These are phyloP conservation scores for Hofmannophila pseudospretella DNA, from an alignment of 2,888 invertebrate species.

Conservation along the genomic window DNA sequence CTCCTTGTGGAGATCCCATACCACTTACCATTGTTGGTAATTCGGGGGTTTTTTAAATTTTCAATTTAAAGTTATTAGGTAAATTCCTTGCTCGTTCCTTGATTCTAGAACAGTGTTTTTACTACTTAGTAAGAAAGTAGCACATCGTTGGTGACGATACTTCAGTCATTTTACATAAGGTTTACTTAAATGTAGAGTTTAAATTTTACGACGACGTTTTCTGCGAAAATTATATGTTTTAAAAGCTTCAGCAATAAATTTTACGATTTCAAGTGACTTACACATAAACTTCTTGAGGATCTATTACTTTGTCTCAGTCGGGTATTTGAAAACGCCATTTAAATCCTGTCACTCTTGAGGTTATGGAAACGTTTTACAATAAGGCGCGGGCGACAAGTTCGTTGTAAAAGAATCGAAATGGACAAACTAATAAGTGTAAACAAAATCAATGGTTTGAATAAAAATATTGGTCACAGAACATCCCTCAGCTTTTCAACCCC, in stretches of 20 bases:
- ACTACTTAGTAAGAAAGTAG: not conserved
- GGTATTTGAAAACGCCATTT: no score
- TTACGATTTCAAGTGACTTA: conserved; percentile 8
- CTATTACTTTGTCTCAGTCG: not conserved
- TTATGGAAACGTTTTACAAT: no score
- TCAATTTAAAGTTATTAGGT: no score
- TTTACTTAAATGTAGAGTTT: not conserved
- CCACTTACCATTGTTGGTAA: no score
- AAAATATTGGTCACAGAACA: conserved; percentile 9
- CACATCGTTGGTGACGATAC: no score
- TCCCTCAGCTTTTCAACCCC: conserved; percentile 47
- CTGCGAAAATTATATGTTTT: not conserved
- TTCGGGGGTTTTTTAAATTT: no score
- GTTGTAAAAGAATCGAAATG: not conserved
- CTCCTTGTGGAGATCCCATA: no score
- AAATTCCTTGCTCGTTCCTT: no score
- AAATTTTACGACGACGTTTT: not conserved
- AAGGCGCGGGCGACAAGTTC: no score
- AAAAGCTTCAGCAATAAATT: not conserved
- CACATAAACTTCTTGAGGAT: not conserved
- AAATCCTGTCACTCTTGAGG: no score
- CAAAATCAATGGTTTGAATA: conserved; percentile 2
- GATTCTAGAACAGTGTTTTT: no score
- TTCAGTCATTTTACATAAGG: no score
- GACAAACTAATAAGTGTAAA: not conserved